phyloP scores from a whole-genome alignment of 2,113 vertebrate species.

The Hystrix brachyura region DNA sequence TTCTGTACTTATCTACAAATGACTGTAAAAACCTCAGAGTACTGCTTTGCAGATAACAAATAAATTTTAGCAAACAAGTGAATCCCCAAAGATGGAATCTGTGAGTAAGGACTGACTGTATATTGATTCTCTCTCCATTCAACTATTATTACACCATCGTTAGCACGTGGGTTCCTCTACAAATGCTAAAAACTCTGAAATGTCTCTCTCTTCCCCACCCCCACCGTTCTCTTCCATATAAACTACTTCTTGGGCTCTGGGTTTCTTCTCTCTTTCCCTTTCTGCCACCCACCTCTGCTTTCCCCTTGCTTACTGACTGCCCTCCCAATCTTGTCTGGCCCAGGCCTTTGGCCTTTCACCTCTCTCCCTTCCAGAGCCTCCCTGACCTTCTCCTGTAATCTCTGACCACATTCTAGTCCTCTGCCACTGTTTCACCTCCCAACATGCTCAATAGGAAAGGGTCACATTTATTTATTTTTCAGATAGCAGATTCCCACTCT shows the following conservation, averaged over 20 bases:
- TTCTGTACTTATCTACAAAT: background rate
- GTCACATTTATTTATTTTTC: constrained; percentile 17
- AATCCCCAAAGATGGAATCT: background rate
- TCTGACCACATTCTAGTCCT: background rate
- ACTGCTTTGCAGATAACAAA: background rate
- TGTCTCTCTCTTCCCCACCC: background rate
- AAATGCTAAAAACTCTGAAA: background rate
- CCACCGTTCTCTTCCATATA: background rate
- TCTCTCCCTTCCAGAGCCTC: background rate
- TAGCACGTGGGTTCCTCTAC: background rate
- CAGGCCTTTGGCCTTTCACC: background rate
- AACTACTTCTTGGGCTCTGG: background rate
- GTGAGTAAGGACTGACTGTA: background rate
- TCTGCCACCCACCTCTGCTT: background rate
- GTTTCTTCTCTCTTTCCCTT: background rate
- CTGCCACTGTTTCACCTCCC: background rate
- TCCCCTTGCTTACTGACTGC: background rate
- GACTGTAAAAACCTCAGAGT: background rate
- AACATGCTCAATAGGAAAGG: background rate
- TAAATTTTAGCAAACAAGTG: background rate
- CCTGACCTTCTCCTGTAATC: background rate
- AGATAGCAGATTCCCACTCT: background rate
- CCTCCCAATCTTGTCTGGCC: background rate
- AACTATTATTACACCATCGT: background rate
- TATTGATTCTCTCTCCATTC: background rate